These are phyloP conservation scores for Rhinolophus ferrumequinum DNA, from an alignment of 2,113 vertebrate species.

Conservation along the genomic window DNA sequence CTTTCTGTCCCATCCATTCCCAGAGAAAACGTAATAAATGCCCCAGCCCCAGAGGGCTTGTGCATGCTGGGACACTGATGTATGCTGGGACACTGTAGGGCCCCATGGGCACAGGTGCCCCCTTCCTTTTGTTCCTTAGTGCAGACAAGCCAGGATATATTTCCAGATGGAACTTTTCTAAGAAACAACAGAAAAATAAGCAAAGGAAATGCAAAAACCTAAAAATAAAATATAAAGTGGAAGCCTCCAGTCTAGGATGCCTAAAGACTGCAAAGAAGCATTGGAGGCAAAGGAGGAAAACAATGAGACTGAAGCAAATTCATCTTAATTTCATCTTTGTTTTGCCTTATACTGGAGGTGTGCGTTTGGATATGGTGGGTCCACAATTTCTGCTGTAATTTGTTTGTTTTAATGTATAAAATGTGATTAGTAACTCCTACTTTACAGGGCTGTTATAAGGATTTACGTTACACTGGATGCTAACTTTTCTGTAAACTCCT, in stretches of 20 bases:
- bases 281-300: background rate
- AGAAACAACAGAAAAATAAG: conserved; percentile 23
- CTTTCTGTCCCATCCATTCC: background rate
- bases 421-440: background rate
- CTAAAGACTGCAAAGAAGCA: background rate
- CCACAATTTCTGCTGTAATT: background rate
- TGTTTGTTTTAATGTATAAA: background rate
- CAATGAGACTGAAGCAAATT: background rate
- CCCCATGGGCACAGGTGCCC: background rate
- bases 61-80: rapidly evolving
- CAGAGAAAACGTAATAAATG: background rate
- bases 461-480: background rate
- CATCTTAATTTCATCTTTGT: background rate
- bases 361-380: background rate
- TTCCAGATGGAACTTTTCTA: background rate
- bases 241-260: background rate
- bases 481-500: background rate
- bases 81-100: too few species aligned
- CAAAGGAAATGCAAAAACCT: background rate
- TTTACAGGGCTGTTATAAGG: background rate
- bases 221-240: background rate
- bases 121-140: background rate
- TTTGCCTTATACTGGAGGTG: background rate
- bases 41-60: too few species aligned
- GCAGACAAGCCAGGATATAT: background rate